These are phyloP conservation scores for Drosophila cognata DNA, from an alignment of 2,888 invertebrate species.

Conservation along the genomic window DNA sequence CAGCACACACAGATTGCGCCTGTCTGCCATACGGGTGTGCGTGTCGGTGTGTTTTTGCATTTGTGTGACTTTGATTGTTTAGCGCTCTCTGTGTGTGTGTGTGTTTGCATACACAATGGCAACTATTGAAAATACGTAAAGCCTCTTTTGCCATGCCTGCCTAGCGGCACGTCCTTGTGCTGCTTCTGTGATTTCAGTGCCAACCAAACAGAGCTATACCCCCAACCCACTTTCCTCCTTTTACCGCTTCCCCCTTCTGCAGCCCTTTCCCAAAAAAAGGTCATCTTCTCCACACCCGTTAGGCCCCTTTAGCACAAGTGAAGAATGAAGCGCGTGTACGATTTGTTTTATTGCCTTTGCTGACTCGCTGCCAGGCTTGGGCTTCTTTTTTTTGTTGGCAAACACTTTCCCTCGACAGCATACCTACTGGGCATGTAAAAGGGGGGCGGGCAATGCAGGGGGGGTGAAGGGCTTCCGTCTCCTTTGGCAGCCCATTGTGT, in stretches of 20 bases:
- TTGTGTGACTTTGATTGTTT: slow-evolving; percentile 55
- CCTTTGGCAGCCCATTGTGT: slow-evolving; percentile 64
- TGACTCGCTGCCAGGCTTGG: slow-evolving; percentile 61
- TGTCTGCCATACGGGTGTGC: slow-evolving; percentile 23
- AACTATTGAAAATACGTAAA: slow-evolving; percentile 79
- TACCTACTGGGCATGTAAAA: background rate
- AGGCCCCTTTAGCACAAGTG: background rate
- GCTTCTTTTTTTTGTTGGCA: slow-evolving; percentile 51
- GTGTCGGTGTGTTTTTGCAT: slow-evolving; percentile 23
- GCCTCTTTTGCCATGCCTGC: slow-evolving; percentile 64
- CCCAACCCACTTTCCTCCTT: background rate
- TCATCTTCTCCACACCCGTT: slow-evolving; percentile 15
- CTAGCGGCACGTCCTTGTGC: slow-evolving; percentile 73
- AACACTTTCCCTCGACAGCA: slow-evolving; percentile 58
- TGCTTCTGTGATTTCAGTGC: slow-evolving; percentile 73
- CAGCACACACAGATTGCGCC: slow-evolving; percentile 71
- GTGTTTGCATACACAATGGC: slow-evolving; percentile 63
- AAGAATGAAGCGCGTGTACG: slow-evolving; percentile 57
- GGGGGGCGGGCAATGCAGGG: background rate
- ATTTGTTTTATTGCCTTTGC: slow-evolving; percentile 73
- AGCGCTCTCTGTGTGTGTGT: slow-evolving; percentile 21
- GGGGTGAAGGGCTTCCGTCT: slow-evolving; percentile 5
- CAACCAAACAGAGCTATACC: slow-evolving; percentile 12
- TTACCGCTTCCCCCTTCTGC: background rate
- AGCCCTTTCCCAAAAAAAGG: slow-evolving; percentile 25